phyloP scores from a whole-genome alignment of 1,140 invertebrate species.

The Thaumatotibia leucotreta region DNA sequence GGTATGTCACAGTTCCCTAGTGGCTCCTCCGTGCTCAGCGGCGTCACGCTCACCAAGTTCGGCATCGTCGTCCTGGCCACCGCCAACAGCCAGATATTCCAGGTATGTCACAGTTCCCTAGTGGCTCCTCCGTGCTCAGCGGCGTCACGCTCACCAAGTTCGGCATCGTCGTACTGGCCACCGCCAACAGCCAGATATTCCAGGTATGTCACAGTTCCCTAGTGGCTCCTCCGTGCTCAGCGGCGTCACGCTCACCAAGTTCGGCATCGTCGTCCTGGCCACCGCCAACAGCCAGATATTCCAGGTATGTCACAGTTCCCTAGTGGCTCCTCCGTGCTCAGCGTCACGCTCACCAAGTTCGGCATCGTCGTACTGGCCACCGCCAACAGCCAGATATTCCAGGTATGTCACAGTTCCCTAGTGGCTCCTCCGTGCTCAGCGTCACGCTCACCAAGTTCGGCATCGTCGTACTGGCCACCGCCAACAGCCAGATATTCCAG shows the following conservation, averaged over 20 bases:
- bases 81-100: conserved; percentile 96
- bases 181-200: conserved; percentile 95
- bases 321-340: conserved; percentile 96
- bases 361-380: conserved; percentile 91
- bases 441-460: no score
- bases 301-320: no score
- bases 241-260: conserved; percentile 96
- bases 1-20: conserved; percentile 89
- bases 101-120: no score
- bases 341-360: conserved; percentile 96
- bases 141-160: conserved; percentile 97
- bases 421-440: no score
- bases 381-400: conserved; percentile 96
- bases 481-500: no score
- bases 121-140: conserved; percentile 95
- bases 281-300: conserved; percentile 96
- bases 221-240: conserved; percentile 96
- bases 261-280: conserved; percentile 91
- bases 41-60: conserved; percentile 96
- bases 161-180: conserved; percentile 91
- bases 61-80: conserved; percentile 91
- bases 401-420: no score
- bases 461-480: no score
- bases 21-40: conserved; percentile 96
- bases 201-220: no score